Conservation (phyloP, 2,113 vertebrate species). For the Atlantisia rogersi region DNA sequence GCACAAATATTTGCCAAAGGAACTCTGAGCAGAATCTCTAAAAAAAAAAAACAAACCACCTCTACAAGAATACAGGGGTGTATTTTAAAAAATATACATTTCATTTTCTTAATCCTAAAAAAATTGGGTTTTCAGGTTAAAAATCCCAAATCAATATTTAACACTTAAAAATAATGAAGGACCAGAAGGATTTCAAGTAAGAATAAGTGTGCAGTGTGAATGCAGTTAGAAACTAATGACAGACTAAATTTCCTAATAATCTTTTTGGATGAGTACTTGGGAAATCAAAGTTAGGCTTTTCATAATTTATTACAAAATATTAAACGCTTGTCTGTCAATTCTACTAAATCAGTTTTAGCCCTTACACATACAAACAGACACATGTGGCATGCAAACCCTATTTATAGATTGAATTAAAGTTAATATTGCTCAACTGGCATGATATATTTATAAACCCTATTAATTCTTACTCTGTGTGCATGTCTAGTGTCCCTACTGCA, state of each 20-base stretch:
- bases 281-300: neutral
- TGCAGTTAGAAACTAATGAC: neutral
- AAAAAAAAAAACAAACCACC: neutral
- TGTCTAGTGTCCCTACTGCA: neutral
- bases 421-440: neutral
- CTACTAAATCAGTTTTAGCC: neutral
- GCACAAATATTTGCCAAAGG: neutral
- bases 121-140: neutral
- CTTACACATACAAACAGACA: neutral
- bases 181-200: neutral
- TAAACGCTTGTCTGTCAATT: neutral
- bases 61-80: neutral
- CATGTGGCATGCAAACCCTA: neutral
- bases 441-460: neutral
- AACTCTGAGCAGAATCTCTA: constrained; percentile 9
- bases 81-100: neutral
- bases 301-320: neutral
- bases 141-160: neutral
- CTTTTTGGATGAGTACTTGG: neutral
- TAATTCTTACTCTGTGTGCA: neutral
- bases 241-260: neutral
- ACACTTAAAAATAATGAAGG: neutral
- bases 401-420: neutral
- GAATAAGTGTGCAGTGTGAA: neutral
- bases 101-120: neutral